These are phyloP conservation scores for Tokudaia tokunoshimensis DNA, from an alignment of 2,797 vertebrate species.

Conservation along the genomic window DNA sequence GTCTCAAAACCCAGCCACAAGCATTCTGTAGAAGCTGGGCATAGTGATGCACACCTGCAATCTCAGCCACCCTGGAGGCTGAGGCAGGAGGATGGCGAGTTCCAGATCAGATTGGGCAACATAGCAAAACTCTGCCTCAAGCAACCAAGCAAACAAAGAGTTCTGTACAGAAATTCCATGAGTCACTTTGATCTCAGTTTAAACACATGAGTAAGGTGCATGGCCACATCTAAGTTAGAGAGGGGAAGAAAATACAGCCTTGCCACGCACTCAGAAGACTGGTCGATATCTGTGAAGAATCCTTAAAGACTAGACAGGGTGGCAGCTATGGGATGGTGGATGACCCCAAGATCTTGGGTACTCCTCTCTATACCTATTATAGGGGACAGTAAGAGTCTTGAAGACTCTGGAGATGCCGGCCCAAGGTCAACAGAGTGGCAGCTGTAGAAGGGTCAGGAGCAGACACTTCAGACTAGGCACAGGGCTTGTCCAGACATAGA, in stretches of 20 bases:
- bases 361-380: neutral
- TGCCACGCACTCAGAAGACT: neutral
- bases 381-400: neutral
- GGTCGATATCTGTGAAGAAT: neutral
- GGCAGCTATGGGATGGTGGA: neutral
- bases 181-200: neutral
- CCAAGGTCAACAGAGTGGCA: neutral
- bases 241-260: neutral
- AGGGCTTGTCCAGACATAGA: neutral
- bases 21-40: neutral
- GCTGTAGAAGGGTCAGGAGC: neutral
- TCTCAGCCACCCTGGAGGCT: neutral
- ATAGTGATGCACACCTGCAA: neutral
- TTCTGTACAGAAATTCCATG: neutral
- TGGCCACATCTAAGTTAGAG: neutral
- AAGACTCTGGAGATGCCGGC: neutral
- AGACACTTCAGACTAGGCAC: constrained; percentile 1
- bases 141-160: neutral
- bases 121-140: neutral
- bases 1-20: neutral
- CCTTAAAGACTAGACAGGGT: neutral
- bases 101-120: neutral
- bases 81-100: neutral
- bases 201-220: neutral
- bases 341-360: neutral